phyloP scores from a whole-genome alignment of 2,113 vertebrate genomes.

The Galeopterus variegatus region DNA sequence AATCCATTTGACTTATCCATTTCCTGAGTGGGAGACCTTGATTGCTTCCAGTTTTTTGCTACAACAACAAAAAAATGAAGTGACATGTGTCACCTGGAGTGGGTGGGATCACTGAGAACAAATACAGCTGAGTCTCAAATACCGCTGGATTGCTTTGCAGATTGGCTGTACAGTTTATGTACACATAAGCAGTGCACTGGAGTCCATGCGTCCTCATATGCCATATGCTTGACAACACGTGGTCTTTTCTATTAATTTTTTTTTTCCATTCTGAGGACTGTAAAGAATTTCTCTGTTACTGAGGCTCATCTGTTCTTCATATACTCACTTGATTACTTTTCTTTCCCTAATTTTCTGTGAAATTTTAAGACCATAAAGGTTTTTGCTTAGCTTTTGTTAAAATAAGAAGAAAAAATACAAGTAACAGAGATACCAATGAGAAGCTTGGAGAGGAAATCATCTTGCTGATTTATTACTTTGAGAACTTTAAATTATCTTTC shows the following conservation, averaged over 20 bases:
- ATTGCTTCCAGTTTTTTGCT: neutral
- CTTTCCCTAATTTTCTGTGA: neutral
- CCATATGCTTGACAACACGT: neutral
- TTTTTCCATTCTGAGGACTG: neutral
- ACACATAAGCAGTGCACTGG: too few relatives aligned
- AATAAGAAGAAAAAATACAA: slow-evolving; percentile 16
- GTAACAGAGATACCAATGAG: neutral
- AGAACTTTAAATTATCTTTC: neutral
- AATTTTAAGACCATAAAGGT: neutral
- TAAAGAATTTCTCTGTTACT: neutral
- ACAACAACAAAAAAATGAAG: neutral
- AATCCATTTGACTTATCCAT: neutral
- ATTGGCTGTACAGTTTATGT: neutral
- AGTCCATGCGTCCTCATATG: neutral
- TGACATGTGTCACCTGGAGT: neutral
- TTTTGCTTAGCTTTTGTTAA: slow-evolving; percentile 35
- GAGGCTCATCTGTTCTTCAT: neutral
- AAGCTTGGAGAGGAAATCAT: neutral
- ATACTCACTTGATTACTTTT: neutral
- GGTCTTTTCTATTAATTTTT: neutral
- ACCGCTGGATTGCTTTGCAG: neutral
- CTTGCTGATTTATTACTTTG: neutral
- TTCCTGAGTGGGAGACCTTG: neutral
- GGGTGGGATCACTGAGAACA: neutral
- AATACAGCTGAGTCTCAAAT: neutral